Base-by-base conservation (phyloP, 2,113 vertebrate species). In the Trematocara stigmaticum region DNA sequence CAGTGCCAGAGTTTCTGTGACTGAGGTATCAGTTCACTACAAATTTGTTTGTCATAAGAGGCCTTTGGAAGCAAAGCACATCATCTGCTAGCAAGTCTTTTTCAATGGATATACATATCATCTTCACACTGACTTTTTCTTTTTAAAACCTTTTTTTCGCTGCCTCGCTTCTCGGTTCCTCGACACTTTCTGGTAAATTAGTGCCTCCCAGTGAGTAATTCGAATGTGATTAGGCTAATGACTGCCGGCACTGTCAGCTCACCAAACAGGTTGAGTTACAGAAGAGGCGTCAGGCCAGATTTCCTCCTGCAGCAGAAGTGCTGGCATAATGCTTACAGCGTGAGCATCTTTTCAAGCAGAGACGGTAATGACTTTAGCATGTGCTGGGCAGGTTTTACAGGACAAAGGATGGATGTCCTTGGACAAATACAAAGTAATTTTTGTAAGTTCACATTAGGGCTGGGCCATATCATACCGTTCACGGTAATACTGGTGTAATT, bases 191-290 rank as follows among this genome's bases (percentile, higher is more conserved):
- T 88, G 84, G 88, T 87, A 84, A 91, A 92, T 87, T 40, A 84
- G 81, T 10, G 49, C 86, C 80, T 91, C 64, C 59, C 3, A 55
- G 29, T 91, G 86, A 92, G 92, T 92, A 86, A 92, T 88, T 86
- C 84, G 82, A 88, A 82, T 81, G 90, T 69, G 91, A 94, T 94
- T 90, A 93, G 80, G 86, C 84, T 93, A 91, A 93, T 87, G 88
- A 84, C 79, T 84, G 81, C 88, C 71, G 83, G 78, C 88, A n/a
- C 83, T 78, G 91, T 92, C 90, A 88, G 92, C 89, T 90, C 53
- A 76, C 45, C 13, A 84, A 94, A 87, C 85, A 90, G 89, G 88
- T 83, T 85, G 88, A 88, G 87, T 87, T 92, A 84, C 38, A 89
- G 87, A 86, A 20, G 31, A 80, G 52, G 91, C 29, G 5, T 87